phyloP scores from a whole-genome alignment of 2,888 invertebrate species.

The Electrophaes corylata region DNA sequence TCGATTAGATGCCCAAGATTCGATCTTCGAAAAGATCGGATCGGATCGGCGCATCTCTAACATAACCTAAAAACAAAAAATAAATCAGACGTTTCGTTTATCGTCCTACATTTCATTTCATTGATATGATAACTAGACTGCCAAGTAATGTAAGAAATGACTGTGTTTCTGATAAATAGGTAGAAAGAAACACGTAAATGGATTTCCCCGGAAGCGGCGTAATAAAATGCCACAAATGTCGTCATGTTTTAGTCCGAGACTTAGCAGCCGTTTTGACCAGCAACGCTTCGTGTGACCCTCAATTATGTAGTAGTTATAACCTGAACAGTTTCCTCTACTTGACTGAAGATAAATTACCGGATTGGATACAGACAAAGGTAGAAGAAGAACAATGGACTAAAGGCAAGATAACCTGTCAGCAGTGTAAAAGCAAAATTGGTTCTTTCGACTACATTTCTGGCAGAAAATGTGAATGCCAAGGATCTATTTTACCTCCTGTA shows the following conservation, averaged over 20 bases:
- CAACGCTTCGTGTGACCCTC: conserved; percentile 47
- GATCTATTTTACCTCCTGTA: conserved; percentile 82
- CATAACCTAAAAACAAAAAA: too few relatives aligned
- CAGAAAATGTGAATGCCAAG: conserved; percentile 85
- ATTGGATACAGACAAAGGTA: conserved; percentile 82
- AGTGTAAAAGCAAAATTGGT: conserved; percentile 86
- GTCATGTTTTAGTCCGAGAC: conserved; percentile 62
- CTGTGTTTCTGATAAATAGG: not conserved
- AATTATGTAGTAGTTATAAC: conserved; percentile 61
- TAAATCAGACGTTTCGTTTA: too few relatives aligned
- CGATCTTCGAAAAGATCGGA: too few relatives aligned
- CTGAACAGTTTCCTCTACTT: conserved; percentile 74
- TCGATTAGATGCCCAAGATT: too few relatives aligned
- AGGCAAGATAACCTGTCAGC: conserved; percentile 86
- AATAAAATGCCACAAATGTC: conserved; percentile 78
- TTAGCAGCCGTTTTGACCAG: conserved; percentile 40
- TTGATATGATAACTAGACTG: too few relatives aligned
- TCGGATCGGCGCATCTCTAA: too few relatives aligned
- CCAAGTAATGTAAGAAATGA: not conserved
- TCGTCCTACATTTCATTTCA: too few relatives aligned
- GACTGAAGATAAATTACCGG: conserved; percentile 82
- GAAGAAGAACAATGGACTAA: conserved; percentile 86
- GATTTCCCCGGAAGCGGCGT: conserved; percentile 36
- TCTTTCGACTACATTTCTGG: conserved; percentile 88
- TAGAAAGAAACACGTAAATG: conserved; percentile 26